Percentiles rank a stretch among this genome's conserved stretches.
Conservation (phyloP, 2,797 vertebrate genomes). For the Parauchenoglanis ngamensis region DNA sequence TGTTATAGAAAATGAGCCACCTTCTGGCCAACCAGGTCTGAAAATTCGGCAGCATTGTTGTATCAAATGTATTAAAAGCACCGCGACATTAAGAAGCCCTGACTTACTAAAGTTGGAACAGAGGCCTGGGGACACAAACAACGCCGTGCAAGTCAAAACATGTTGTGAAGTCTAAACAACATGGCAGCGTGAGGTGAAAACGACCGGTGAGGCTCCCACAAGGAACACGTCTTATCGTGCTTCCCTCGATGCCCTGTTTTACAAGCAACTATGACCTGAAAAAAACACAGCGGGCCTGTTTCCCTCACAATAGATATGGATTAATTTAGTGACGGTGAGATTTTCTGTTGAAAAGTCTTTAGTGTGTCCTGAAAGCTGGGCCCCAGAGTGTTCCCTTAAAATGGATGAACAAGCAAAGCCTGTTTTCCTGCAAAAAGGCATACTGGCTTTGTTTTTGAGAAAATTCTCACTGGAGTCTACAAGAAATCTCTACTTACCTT, state of each 20-base stretch:
- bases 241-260: constrained; percentile 15
- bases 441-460: background rate
- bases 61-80: background rate
- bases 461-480: background rate
- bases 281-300: background rate
- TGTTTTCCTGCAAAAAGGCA: background rate
- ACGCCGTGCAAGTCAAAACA: constrained; percentile 46
- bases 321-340: constrained; percentile 8
- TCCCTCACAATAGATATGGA: background rate
- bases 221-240: constrained; percentile 38
- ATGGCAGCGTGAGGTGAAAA: constrained; percentile 42
- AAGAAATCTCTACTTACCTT: background rate
- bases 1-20: no score
- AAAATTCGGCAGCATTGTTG: background rate
- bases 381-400: constrained; percentile 3
- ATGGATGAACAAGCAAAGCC: constrained; percentile 7
- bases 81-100: background rate
- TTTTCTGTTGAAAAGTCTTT: background rate
- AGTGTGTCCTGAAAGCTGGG: background rate
- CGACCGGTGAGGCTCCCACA: constrained; percentile 40
- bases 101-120: constrained; percentile 33
- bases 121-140: constrained; percentile 43
- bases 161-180: constrained; percentile 47
- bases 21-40: background rate
- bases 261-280: background rate